These are phyloP conservation scores for Tyto alba DNA, from an alignment of 2,113 vertebrate species.

Conservation along the genomic window DNA sequence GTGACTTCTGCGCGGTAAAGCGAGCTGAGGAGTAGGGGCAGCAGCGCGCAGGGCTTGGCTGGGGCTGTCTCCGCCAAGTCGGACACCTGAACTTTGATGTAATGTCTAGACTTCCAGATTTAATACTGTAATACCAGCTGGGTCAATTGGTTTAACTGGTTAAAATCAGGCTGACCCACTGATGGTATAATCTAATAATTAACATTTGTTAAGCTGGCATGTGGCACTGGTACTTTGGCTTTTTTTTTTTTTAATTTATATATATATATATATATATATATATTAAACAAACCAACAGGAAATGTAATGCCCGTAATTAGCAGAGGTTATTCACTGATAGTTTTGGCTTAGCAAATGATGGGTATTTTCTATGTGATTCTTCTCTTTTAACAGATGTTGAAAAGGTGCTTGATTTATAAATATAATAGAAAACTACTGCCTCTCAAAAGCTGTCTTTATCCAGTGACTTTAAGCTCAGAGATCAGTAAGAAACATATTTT, in stretches of 20 bases:
- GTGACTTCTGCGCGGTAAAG: neutral
- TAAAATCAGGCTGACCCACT: slow-evolving; percentile 53
- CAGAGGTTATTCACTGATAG: neutral
- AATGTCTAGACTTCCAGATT: slow-evolving; percentile 72
- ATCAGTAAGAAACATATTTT: neutral
- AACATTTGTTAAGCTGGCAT: slow-evolving; percentile 23
- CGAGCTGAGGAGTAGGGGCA: neutral
- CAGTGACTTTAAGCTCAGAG: neutral
- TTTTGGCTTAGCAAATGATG: neutral
- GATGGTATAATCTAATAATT: slow-evolving; percentile 45
- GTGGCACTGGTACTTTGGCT: neutral
- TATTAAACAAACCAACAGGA: neutral
- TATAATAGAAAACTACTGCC: neutral
- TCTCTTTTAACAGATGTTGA: neutral
- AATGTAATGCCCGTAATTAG: accelerated
- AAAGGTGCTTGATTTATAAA: neutral
- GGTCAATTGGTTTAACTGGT: slow-evolving; percentile 68
- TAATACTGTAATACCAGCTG: slow-evolving; percentile 65
- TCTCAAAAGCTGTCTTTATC: neutral
- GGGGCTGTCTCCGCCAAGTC: slow-evolving; percentile 25
- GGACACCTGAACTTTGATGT: slow-evolving; percentile 78
- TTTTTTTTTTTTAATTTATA: no score
- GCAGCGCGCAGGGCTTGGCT: slow-evolving; percentile 10
- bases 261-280: no score
- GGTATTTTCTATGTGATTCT: neutral